Percentiles rank a stretch among this genome's conserved stretches.
These are phyloP conservation scores for Actinia tenebrosa DNA, from an alignment of 64 coral and sea anemone genomes.

Conservation along the genomic window DNA sequence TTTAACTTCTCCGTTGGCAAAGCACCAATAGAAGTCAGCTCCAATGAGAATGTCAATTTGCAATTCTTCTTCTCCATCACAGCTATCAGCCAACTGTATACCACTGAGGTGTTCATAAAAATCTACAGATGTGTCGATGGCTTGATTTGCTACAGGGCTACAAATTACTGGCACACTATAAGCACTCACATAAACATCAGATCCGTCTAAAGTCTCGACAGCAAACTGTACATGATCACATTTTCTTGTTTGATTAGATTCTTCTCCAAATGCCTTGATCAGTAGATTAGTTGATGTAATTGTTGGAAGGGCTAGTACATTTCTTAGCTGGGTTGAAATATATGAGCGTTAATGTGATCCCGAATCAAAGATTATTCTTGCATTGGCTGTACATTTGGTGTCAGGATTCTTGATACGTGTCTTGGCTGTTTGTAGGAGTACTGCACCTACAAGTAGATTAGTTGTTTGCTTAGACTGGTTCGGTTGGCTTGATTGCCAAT, in stretches of 20 bases:
- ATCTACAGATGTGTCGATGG: conserved; percentile 6
- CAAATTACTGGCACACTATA: conserved; percentile 26
- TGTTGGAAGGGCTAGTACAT: conserved; percentile 8
- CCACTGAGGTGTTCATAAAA: conserved; percentile 7
- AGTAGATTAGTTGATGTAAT: conserved; percentile 1
- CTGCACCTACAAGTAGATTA: conserved; percentile 23
- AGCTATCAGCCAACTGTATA: conserved; percentile 37
- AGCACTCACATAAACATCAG: conserved; percentile 2
- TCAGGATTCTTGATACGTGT: conserved; percentile 22
- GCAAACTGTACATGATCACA: conserved; percentile 23
- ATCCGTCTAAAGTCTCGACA: neutral
- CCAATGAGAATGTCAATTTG: conserved; percentile 53
- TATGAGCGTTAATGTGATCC: conserved; percentile 43
- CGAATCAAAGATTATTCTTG: conserved; percentile 49
- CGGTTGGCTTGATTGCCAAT: neutral
- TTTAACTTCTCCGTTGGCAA: conserved; percentile 12
- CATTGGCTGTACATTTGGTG: neutral
- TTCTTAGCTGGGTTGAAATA: conserved; percentile 22
- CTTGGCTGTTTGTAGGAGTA: conserved; percentile 59
- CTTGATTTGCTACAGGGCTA: conserved; percentile 26
- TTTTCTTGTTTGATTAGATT: neutral
- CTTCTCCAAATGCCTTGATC: conserved; percentile 37
- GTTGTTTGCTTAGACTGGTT: conserved; percentile 2
- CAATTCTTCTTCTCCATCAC: conserved; percentile 27
- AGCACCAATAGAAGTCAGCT: conserved; percentile 71